Conservation (phyloP, 2,797 vertebrate genomes). For the Acanthurus leucopareius region DNA sequence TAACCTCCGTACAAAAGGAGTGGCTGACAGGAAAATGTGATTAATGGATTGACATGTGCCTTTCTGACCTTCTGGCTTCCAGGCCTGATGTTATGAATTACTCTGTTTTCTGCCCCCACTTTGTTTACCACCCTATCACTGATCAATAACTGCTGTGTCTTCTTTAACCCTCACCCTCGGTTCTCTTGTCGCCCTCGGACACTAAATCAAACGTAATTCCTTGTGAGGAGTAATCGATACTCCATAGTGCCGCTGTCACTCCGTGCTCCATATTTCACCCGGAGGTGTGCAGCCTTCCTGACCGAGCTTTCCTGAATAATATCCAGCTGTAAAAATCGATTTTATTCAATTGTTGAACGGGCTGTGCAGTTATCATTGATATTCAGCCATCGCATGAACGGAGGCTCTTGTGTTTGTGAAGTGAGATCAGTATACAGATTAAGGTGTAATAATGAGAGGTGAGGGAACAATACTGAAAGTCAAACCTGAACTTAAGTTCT, state of each 20-base stretch:
- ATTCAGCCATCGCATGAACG: background rate
- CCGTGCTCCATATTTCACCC: slow-evolving; percentile 38
- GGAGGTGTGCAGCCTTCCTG: slow-evolving; percentile 4
- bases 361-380: background rate
- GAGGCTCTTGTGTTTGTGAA: slow-evolving; percentile 4
- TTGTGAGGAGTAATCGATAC: slow-evolving; percentile 44
- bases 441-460: background rate
- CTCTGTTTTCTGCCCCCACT: slow-evolving; percentile 17
- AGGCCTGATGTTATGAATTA: slow-evolving; percentile 4
- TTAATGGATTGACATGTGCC: slow-evolving; percentile 9
- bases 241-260: slow-evolving; percentile 42
- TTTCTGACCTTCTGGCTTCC: background rate
- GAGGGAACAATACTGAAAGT: no score
- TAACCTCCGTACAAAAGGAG: background rate
- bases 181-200: slow-evolving; percentile 11
- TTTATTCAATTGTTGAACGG: background rate
- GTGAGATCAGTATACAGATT: background rate
- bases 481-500: no score
- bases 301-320: slow-evolving; percentile 13
- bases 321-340: slow-evolving; percentile 4
- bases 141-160: slow-evolving; percentile 40
- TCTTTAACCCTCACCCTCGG: slow-evolving; percentile 32
- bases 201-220: slow-evolving; percentile 44
- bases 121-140: slow-evolving; percentile 26
- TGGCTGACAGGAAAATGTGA: background rate